Conservation (phyloP, 2,797 vertebrate species). For the Valencia hispanica region DNA sequence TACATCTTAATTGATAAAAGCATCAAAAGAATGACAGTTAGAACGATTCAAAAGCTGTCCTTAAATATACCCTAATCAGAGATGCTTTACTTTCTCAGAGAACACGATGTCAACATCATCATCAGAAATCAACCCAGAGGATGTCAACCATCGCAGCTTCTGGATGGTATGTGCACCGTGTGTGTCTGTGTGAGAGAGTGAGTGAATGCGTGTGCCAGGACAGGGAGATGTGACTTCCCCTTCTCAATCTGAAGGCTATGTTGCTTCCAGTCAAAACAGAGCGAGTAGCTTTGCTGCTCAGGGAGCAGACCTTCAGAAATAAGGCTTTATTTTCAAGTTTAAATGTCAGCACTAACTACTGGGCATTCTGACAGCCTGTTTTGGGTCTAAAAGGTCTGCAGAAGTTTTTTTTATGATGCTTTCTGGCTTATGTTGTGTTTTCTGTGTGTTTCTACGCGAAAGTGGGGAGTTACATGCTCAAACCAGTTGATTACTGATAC, state of each 20-base stretch:
- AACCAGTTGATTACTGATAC: too few relatives aligned
- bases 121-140: conserved; percentile 67
- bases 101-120: conserved; percentile 76
- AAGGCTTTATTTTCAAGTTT: conserved; percentile 33
- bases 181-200: background rate
- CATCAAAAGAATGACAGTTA: background rate
- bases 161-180: conserved; percentile 72
- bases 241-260: background rate
- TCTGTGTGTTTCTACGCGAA: too few relatives aligned
- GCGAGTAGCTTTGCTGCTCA: conserved; percentile 25
- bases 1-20: background rate
- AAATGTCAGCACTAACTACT: conserved; percentile 2
- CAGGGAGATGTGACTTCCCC: conserved; percentile 1
- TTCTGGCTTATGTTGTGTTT: conserved; percentile 15
- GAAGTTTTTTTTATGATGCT: conserved; percentile 8
- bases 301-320: conserved; percentile 26
- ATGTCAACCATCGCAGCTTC: conserved; percentile 79
- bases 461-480: too few relatives aligned
- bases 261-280: conserved; percentile 50
- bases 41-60: background rate
- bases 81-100: conserved; percentile 44
- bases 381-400: background rate
- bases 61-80: conserved; percentile 13
- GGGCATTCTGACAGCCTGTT: background rate
- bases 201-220: background rate